These are phyloP conservation scores for Cheirogaleus major DNA, from an alignment of 2,797 vertebrate genomes.

Conservation along the genomic window DNA sequence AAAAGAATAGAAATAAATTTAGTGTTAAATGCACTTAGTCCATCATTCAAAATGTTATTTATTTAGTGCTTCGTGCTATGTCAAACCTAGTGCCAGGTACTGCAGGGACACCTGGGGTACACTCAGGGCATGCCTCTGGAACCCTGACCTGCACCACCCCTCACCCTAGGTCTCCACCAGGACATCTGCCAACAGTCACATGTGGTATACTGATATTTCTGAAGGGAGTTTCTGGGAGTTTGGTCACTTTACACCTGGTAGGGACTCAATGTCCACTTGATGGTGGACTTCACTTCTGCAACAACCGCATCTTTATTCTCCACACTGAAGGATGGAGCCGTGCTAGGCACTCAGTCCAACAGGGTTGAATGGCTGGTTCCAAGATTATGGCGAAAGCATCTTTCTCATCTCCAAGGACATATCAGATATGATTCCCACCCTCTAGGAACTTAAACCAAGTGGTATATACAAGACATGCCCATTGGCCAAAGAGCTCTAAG, in stretches of 20 bases:
- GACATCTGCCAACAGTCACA: background rate
- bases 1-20: conserved; percentile 15
- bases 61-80: background rate
- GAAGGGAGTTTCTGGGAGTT: background rate
- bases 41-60: conserved; percentile 4
- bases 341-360: background rate
- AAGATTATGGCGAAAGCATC: background rate
- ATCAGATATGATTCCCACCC: background rate
- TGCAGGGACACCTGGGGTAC: too few relatives aligned
- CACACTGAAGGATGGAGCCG: accelerated
- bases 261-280: background rate
- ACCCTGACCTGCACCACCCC: too few relatives aligned
- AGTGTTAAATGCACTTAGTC: conserved; percentile 26
- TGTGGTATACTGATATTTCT: background rate
- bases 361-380: background rate
- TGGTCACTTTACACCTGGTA: background rate
- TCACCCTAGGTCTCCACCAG: background rate
- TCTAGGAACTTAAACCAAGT: background rate
- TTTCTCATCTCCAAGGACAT: background rate
- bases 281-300: background rate
- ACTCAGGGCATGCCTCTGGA: background rate
- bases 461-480: background rate
- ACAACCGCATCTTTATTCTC: background rate
- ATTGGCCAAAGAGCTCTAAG: background rate
- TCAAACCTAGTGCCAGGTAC: background rate